phyloP scores from a whole-genome alignment of 1,140 invertebrate species.

The Drosophila orena region DNA sequence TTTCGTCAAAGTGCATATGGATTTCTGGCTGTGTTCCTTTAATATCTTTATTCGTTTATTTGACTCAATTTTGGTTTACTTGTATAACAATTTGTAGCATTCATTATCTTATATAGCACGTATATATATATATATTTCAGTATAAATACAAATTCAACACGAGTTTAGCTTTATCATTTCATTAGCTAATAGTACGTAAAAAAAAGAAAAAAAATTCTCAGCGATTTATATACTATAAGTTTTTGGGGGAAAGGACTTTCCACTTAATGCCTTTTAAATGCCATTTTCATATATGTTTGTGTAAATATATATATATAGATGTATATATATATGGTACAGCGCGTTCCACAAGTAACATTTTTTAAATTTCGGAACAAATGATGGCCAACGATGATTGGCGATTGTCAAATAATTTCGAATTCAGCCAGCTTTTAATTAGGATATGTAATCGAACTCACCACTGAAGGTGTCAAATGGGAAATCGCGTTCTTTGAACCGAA shows the following conservation, averaged over 20 bases:
- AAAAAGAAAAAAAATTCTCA: slow-evolving; percentile 16
- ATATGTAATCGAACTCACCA: slow-evolving; percentile 26
- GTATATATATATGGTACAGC: slow-evolving; percentile 1
- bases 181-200: slow-evolving; percentile 30
- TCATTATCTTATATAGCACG: slow-evolving; percentile 52
- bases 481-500: not conserved
- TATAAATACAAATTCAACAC: slow-evolving; percentile 77
- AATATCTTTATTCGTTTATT: slow-evolving; percentile 18
- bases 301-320: slow-evolving; percentile 1
- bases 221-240: slow-evolving; percentile 15
- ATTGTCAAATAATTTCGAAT: slow-evolving; percentile 28
- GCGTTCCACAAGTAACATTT: slow-evolving; percentile 26
- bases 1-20: slow-evolving; percentile 31
- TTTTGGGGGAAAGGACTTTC: slow-evolving; percentile 14
- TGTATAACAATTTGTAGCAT: slow-evolving; percentile 78
- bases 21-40: slow-evolving; percentile 32
- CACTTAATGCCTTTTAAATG: slow-evolving; percentile 27
- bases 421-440: slow-evolving; percentile 3
- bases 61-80: slow-evolving; percentile 50
- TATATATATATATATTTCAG: slow-evolving; percentile 33
- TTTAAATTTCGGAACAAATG: not conserved
- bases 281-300: slow-evolving; percentile 7
- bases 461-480: not conserved
- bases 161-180: slow-evolving; percentile 43
- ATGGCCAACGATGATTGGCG: slow-evolving; percentile 1